A percentile compares a stretch with the other conserved stretches of the same genome.
Evolutionary conservation across 2,113 vertebrate species (phyloP).

Genomic region (Caracal caracal): DNA sequence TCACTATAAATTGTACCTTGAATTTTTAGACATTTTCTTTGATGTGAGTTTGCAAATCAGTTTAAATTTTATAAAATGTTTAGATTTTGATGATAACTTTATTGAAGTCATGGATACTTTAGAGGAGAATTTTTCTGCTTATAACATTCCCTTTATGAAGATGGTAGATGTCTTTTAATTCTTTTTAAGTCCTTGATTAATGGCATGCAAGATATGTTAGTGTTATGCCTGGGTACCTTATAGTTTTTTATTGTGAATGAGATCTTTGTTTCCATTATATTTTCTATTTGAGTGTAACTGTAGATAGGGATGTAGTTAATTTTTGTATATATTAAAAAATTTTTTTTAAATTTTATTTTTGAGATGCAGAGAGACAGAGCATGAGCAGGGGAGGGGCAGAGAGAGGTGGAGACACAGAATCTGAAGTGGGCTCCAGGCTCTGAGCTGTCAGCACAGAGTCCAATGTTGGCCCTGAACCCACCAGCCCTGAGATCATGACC

Average conservation of each 20-base stretch:
- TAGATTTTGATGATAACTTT: not conserved
- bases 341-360: too few species aligned
- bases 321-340: not conserved
- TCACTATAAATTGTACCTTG: not conserved
- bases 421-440: too few species aligned
- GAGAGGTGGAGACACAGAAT: too few species aligned
- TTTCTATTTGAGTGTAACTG: not conserved
- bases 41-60: not conserved
- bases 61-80: not conserved
- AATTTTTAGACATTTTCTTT: not conserved
- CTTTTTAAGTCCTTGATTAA: not conserved
- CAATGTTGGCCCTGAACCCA: too few species aligned
- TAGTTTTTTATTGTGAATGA: not conserved
- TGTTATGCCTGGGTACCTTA: not conserved
- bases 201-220: not conserved
- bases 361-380: too few species aligned
- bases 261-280: not conserved
- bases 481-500: too few species aligned
- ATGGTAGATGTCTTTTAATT: not conserved
- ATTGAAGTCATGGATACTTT: not conserved
- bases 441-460: too few species aligned
- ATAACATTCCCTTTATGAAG: not conserved
- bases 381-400: too few species aligned
- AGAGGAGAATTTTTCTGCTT: not conserved
- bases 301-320: not conserved